A percentile compares a stretch with the other conserved stretches of the same genome.
Evolutionary conservation across 2,888 invertebrate species (phyloP).

Genomic region (Alloplasta piceator): DNA sequence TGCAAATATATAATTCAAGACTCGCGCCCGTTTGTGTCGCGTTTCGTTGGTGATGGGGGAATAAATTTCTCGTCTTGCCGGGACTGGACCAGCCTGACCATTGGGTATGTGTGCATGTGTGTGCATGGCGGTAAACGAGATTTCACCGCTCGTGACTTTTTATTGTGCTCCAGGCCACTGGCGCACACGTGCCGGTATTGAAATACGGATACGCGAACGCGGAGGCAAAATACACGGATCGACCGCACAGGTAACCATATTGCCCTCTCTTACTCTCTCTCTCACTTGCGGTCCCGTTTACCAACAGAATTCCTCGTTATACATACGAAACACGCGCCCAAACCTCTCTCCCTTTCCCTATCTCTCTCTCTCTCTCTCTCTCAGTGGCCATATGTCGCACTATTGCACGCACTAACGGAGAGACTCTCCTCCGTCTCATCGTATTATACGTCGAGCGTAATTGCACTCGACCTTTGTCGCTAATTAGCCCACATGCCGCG

Average conservation of each 20-base stretch:
- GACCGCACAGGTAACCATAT: constrained; percentile 13
- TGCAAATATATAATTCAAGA: constrained; percentile 30
- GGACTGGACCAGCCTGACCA: constrained; percentile 48
- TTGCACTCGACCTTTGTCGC: constrained; percentile 66
- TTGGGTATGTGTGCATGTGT: too few species aligned
- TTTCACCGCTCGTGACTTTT: constrained; percentile 25
- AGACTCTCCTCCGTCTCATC: constrained; percentile 35
- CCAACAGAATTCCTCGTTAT: constrained; percentile 52
- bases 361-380: not conserved
- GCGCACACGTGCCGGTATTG: constrained; percentile 57
- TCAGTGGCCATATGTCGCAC: not conserved
- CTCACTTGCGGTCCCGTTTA: constrained; percentile 25
- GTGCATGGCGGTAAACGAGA: constrained; percentile 43
- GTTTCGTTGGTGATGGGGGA: constrained; percentile 7
- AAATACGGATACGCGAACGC: constrained; percentile 28
- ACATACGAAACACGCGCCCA: not conserved
- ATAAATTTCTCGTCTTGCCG: constrained; percentile 52
- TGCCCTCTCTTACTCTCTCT: not conserved
- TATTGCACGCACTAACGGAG: constrained; percentile 29
- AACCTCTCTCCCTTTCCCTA: not conserved
- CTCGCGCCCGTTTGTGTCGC: not conserved
- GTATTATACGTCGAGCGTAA: constrained; percentile 55
- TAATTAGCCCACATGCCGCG: constrained; percentile 65
- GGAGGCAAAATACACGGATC: constrained; percentile 25
- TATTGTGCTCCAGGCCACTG: not conserved